A percentile compares a stretch with the other conserved stretches of the same genome.
Evolutionary conservation across 2,113 vertebrate genomes (phyloP).

Genomic region (Aphyosemion australe): DNA sequence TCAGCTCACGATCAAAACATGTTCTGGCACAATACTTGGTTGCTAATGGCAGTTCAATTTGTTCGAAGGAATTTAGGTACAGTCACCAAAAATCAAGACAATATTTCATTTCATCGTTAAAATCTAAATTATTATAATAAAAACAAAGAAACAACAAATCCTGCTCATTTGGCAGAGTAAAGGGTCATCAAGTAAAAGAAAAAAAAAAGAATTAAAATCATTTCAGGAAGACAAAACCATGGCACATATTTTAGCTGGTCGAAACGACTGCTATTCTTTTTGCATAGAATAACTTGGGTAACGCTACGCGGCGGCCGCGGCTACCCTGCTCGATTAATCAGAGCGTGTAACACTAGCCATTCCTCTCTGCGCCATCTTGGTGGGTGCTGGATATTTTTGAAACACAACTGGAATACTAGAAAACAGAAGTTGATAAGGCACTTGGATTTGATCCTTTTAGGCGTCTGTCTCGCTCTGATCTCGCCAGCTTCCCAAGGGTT

Average conservation of each 20-base stretch:
- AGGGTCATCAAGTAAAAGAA: slow-evolving; percentile 59
- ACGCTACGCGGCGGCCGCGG: slow-evolving; percentile 53
- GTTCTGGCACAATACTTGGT: slow-evolving; percentile 65
- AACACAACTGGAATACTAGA: slow-evolving; percentile 78
- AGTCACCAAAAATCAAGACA: slow-evolving; percentile 69
- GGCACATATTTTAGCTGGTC: slow-evolving; percentile 85
- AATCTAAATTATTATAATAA: slow-evolving; percentile 35
- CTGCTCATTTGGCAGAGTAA: slow-evolving; percentile 69
- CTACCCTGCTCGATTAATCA: slow-evolving; percentile 56
- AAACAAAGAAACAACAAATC: slow-evolving; percentile 38
- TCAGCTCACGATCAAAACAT: slow-evolving; percentile 52
- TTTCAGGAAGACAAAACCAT: slow-evolving; percentile 84
- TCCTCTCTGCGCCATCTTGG: slow-evolving; percentile 67
- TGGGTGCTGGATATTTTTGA: slow-evolving; percentile 77
- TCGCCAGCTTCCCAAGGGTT: slow-evolving; percentile 36
- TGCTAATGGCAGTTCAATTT: slow-evolving; percentile 79
- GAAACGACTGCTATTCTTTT: slow-evolving; percentile 81
- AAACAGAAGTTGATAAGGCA: slow-evolving; percentile 83
- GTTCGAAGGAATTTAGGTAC: slow-evolving; percentile 71
- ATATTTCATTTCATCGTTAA: slow-evolving; percentile 64
- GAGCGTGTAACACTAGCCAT: slow-evolving; percentile 57
- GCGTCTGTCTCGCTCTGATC: slow-evolving; percentile 38
- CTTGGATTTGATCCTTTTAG: slow-evolving; percentile 72
- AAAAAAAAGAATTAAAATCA: slow-evolving; percentile 49
- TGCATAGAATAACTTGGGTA: slow-evolving; percentile 82